Base-by-base conservation (phyloP, 2,888 invertebrate species). In the Lucinisca nassula region DNA sequence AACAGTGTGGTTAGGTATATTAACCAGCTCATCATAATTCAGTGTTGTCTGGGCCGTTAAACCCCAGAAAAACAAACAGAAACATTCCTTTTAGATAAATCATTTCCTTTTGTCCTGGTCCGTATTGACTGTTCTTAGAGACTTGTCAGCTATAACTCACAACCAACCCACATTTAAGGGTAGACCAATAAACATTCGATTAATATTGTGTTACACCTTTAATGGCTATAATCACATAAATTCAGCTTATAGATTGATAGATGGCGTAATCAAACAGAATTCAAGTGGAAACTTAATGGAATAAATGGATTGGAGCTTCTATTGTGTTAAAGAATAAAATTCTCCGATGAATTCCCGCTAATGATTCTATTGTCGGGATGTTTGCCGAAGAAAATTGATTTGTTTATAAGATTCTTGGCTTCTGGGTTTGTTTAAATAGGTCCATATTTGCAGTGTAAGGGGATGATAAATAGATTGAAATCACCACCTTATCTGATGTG, bases 331-430 rank as follows among this genome's bases (percentile, higher is more conserved):
- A 67, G 32, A 67, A 67, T 67, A 35, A 67, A 67, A 35, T 67
- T 67, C 67, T 67, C 67, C 35, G 21, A 17, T 35, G 67, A 67
- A 35, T 67, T 67, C 35, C 1, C 35, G 12, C 67, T 67, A 67
- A 67, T 67, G 67, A 67, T 67, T 30, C 35, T 21, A 67, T 67
- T 67, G 67, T 35, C 10, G 14, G 35, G 67, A n/a, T 67, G 24
- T 67, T 67, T 67, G 67, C 67, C 32, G 67, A 67, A 67, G 67
- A 67, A 67, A 61, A 67, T 67, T 67, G 67, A 67, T 67, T 67
- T 21, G 67, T 67, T 67, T 67, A 35, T 35, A 67, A 67, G 67
- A 67, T 67, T 35, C 24, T 21, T 3, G 17, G 24, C 1, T 6
- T 67, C 67, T 35, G 6, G 24, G 27, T 27, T 27, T 58, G n/a